Evolutionary conservation across 2,113 vertebrate genomes (phyloP).

Genomic region (Gila orcuttii): DNA sequence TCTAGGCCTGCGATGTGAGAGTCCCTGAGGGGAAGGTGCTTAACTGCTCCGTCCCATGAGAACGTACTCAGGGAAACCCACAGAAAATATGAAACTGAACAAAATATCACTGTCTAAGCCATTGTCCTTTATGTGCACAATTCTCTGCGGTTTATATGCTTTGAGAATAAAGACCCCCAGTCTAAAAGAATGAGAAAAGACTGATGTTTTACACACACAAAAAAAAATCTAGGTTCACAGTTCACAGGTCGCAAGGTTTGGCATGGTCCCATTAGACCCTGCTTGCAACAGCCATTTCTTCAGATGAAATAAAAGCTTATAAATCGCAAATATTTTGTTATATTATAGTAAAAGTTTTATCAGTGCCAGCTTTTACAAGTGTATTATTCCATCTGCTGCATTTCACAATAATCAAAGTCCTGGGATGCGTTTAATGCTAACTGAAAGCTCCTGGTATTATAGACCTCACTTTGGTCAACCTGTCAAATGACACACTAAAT

Average conservation of each 20-base stretch:
- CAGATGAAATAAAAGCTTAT: not conserved
- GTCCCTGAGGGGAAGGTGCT: not conserved
- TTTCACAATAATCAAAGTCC: not conserved
- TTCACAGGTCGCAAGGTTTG: not conserved
- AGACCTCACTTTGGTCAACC: not conserved
- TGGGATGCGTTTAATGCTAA: not conserved
- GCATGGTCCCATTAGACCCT: not conserved
- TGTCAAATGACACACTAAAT: not conserved
- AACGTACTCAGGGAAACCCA: slow-evolving; percentile 18
- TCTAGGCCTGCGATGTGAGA: not conserved
- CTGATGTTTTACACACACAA: not conserved
- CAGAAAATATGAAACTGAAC: slow-evolving; percentile 20
- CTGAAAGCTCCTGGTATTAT: not conserved
- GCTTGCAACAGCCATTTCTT: not conserved
- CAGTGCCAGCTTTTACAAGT: not conserved
- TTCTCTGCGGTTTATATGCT: not conserved
- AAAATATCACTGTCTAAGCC: slow-evolving; percentile 2
- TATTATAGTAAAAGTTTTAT: not conserved
- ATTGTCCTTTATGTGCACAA: not conserved
- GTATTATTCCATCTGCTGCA: not conserved
- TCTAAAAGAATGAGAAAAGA: not conserved
- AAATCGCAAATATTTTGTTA: not conserved
- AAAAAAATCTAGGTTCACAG: not conserved
- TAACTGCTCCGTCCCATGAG: not conserved
- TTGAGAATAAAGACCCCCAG: not conserved